Evolutionary conservation across 2,113 vertebrate species (phyloP).

Genomic region (Vulpes ferrilata): DNA sequence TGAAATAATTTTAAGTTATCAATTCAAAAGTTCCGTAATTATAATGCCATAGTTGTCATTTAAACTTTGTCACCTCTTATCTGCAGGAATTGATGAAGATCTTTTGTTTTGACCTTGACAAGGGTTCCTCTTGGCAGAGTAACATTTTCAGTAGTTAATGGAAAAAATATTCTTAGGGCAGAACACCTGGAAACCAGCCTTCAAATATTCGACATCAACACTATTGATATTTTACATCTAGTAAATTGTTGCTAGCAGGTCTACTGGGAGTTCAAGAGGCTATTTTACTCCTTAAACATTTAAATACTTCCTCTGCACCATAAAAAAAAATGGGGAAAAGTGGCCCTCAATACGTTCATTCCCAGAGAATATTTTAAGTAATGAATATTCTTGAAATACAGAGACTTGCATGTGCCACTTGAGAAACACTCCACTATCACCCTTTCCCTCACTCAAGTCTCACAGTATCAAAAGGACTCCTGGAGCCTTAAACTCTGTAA

Average conservation of each 20-base stretch:
- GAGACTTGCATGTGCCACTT: background rate
- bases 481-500: background rate
- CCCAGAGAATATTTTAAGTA: background rate
- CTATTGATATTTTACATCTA: conserved; percentile 12
- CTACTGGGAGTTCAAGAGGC: conserved; percentile 6
- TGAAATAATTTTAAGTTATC: conserved; percentile 35
- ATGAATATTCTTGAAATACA: conserved; percentile 5
- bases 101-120: conserved; percentile 7
- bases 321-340: background rate
- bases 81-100: background rate
- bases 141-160: background rate
- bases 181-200: conserved; percentile 29
- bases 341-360: background rate
- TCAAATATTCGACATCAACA: background rate
- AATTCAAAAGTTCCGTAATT: background rate
- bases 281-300: conserved; percentile 49
- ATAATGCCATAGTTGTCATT: background rate
- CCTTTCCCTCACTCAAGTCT: background rate
- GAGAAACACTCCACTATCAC: background rate
- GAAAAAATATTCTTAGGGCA: conserved; percentile 38
- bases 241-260: background rate
- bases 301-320: conserved; percentile 35
- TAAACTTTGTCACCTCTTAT: background rate
- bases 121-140: background rate
- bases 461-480: background rate